Evolutionary conservation across 2,888 invertebrate species (phyloP).

Genomic region (Embidobia sp.): DNA sequence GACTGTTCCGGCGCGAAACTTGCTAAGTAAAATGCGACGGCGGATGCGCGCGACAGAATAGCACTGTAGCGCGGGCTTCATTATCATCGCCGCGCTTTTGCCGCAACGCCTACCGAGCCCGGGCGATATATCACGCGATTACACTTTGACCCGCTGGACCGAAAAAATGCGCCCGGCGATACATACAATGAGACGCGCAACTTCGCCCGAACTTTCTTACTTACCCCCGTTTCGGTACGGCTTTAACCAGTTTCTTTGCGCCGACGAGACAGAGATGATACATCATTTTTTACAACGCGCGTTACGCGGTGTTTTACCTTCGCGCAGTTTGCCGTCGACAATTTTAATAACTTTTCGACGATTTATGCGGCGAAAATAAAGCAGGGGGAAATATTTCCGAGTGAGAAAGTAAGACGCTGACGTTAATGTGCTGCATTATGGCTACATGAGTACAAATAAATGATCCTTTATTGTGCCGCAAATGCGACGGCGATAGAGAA

Average conservation of each 20-base stretch:
- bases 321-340: constrained; percentile 32
- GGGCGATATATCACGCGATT: constrained; percentile 45
- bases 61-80: constrained; percentile 36
- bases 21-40: constrained; percentile 56
- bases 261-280: constrained; percentile 17
- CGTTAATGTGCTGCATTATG: constrained; percentile 21
- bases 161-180: constrained; percentile 33
- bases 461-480: background rate
- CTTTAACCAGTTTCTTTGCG: constrained; percentile 30
- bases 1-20: constrained; percentile 51
- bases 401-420: constrained; percentile 8
- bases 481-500: no score
- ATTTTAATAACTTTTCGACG: constrained; percentile 46
- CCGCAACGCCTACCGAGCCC: constrained; percentile 40
- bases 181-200: constrained; percentile 28
- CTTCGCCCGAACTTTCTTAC: constrained; percentile 43
- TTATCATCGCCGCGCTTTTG: constrained; percentile 40
- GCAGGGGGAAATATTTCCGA: constrained; percentile 8
- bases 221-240: constrained; percentile 9
- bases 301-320: constrained; percentile 12
- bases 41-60: constrained; percentile 47
- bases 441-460: constrained; percentile 5
- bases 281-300: constrained; percentile 40
- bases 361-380: constrained; percentile 42
- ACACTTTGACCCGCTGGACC: constrained; percentile 32